Conservation (phyloP, 2,888 invertebrate genomes). For the Blastobasis adustella region DNA sequence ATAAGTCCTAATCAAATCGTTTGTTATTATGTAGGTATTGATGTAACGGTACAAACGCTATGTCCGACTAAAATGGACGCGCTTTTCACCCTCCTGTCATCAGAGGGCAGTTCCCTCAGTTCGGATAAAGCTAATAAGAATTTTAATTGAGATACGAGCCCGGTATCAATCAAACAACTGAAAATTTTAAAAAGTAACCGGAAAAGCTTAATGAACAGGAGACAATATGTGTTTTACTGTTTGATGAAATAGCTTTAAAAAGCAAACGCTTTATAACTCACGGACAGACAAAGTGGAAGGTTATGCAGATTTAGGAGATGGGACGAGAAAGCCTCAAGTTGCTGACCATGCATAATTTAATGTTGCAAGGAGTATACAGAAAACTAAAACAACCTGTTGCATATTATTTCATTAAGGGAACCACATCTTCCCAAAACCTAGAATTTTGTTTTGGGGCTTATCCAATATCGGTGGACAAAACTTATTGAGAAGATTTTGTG, state of each 20-base stretch:
- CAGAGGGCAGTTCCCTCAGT: conserved; percentile 25
- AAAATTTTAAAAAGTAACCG: too few species aligned
- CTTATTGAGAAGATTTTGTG: background rate
- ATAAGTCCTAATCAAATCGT: conserved; percentile 64
- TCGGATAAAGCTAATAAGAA: conserved; percentile 59
- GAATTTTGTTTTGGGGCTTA: background rate
- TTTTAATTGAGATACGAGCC: too few species aligned
- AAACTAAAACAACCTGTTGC: background rate
- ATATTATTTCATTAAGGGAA: background rate
- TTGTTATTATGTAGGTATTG: conserved; percentile 50
- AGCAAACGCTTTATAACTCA: background rate
- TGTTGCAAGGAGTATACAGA: background rate
- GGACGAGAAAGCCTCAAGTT: background rate
- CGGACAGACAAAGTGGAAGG: too few species aligned
- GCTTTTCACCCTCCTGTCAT: conserved; percentile 40
- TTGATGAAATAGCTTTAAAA: background rate
- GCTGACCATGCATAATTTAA: background rate
- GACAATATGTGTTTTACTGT: too few species aligned
- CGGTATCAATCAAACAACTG: too few species aligned
- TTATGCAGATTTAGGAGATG: too few species aligned
- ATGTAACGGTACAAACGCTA: conserved; percentile 27
- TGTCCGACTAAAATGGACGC: conserved; percentile 15
- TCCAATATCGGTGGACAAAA: background rate
- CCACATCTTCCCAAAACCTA: background rate
- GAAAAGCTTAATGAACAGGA: too few species aligned